phyloP scores from a whole-genome alignment of 1,140 invertebrate species.

The Leptopilina boulardi region DNA sequence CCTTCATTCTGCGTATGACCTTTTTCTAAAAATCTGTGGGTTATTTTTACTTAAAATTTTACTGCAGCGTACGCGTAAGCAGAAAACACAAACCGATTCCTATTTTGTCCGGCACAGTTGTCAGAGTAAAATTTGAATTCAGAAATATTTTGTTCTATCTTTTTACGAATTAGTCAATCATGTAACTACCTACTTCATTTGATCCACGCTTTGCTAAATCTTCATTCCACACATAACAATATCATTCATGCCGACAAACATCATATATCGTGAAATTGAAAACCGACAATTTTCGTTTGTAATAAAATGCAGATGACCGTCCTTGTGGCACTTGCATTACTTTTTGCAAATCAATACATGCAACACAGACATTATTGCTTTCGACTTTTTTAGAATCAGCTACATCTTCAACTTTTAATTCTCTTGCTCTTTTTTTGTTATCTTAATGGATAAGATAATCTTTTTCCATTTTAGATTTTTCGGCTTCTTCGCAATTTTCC shows the following conservation, averaged over 20 bases:
- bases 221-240: constrained; percentile 20
- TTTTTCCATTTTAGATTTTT: neutral
- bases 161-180: constrained; percentile 5
- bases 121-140: constrained; percentile 8
- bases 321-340: constrained; percentile 12
- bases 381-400: neutral
- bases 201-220: neutral
- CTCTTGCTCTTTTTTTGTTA: constrained; percentile 1
- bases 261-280: constrained; percentile 32
- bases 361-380: neutral
- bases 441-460: neutral
- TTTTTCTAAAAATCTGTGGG: neutral
- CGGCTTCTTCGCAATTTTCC: neutral
- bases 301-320: constrained; percentile 1
- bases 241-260: neutral
- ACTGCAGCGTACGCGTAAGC: neutral
- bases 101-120: neutral
- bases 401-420: neutral
- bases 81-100: constrained; percentile 8
- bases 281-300: neutral
- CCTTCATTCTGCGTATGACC: constrained; percentile 38
- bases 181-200: constrained; percentile 15
- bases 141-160: neutral
- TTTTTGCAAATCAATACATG: constrained; percentile 21
- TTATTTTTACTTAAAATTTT: neutral